Base-by-base conservation (phyloP, 2,113 vertebrate genomes). In the Dicerorhinus sumatrensis region DNA sequence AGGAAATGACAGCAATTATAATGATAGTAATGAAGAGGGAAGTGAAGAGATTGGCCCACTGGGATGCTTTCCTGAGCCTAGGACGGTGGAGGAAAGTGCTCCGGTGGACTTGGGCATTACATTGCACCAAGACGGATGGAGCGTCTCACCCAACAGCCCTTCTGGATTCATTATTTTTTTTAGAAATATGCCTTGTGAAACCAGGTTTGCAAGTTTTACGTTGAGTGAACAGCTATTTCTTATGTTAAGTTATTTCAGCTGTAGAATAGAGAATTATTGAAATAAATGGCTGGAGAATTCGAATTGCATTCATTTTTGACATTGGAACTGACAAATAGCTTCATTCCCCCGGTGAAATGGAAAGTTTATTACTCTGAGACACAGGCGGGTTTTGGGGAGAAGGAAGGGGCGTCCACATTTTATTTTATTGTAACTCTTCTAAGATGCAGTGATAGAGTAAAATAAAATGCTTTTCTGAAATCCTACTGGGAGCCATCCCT, bases 261-360 rank as follows among this genome's bases (percentile, higher is more conserved):
- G 94, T 79, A 83, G 97, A 97, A 90, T 93, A 82, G 96, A 17
- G 92, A 95, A 97, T 95, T 96, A 97, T 97, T 25, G 67, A 98
- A 97, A 97, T 1, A 46, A 98, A 97, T 96, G 97, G 81, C 80
- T 97, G 89, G 98, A 97, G 98, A 98, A 96, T 98, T 98, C 51
- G 65, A 97, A 92, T 23, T 4, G 14, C 82, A 83, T 95, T 98
- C 90, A 97, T 95, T 98, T 42, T 13, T 92, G 51, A 96, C 98
- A 93, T 84, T 8, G 67, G 67, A 9, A 92, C 77, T 98, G 98
- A 98, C 92, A 97, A 98, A 98, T 4, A 3, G 91, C 93, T 96
- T 96, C 29, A 33, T 96, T 98, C 56, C 80, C 77, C 77, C 48
- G 39, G 79, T 17, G 84, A 39, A 93, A 77, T 46, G 65, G 92